Conservation (phyloP, 2,113 vertebrate genomes). For the Eptatretus burgeri region DNA sequence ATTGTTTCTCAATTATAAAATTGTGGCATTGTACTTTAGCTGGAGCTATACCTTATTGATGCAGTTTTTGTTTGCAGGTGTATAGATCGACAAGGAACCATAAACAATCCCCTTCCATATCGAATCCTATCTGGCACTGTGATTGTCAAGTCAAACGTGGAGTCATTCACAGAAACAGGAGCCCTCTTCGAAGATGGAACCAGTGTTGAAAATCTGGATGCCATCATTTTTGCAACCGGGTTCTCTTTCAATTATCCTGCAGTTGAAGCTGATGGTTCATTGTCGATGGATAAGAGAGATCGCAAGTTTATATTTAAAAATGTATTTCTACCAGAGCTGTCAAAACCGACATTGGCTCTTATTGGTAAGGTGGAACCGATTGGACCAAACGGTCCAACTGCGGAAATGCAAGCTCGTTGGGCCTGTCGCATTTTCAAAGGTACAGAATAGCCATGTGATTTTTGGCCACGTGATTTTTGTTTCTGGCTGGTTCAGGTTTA, state of each 20-base stretch:
- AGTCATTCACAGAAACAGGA: slow-evolving; percentile 23
- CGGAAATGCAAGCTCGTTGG: slow-evolving; percentile 63
- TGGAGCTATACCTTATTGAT: too few relatives aligned
- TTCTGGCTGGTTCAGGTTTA: too few relatives aligned
- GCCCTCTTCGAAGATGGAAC: slow-evolving; percentile 44
- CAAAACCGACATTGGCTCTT: slow-evolving; percentile 36
- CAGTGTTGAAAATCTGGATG: slow-evolving; percentile 28
- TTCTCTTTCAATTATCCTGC: slow-evolving; percentile 36
- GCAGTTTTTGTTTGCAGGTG: neutral
- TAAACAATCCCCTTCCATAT: slow-evolving; percentile 47
- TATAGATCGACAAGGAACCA: slow-evolving; percentile 14
- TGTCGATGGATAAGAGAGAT: slow-evolving; percentile 17
- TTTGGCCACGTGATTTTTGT: too few relatives aligned
- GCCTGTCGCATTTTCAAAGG: slow-evolving; percentile 37
- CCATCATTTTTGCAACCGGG: slow-evolving; percentile 48
- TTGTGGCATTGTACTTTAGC: too few relatives aligned
- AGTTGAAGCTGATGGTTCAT: slow-evolving; percentile 15
- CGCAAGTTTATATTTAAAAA: slow-evolving; percentile 31
- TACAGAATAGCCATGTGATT: slow-evolving; percentile 12
- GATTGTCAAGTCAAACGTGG: slow-evolving; percentile 30
- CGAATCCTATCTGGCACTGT: slow-evolving; percentile 35
- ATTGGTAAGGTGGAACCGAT: slow-evolving; percentile 29
- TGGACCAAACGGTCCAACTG: slow-evolving; percentile 35
- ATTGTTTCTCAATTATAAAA: too few relatives aligned
- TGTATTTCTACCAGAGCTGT: slow-evolving; percentile 28